Evolutionary conservation across 2,113 vertebrate species (phyloP).

Genomic region (Bothrops jararaca): DNA sequence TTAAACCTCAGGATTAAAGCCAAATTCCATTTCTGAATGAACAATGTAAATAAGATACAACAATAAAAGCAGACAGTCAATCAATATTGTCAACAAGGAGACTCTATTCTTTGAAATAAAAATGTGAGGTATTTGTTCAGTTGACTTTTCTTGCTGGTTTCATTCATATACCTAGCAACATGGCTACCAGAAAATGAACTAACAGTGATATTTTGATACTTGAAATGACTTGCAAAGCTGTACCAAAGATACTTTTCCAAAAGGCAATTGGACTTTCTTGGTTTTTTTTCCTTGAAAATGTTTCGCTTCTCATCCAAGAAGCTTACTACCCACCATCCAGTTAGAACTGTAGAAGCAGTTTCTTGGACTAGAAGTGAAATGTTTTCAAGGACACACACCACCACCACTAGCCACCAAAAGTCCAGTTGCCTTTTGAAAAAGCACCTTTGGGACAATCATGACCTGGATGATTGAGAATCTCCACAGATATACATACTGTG

Average conservation of each 20-base stretch:
- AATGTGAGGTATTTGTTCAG: constrained; percentile 34
- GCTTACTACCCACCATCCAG: neutral
- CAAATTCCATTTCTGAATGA: constrained; percentile 35
- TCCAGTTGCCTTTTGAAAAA: too few species aligned
- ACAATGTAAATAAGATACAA: constrained; percentile 49
- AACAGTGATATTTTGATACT: constrained; percentile 2
- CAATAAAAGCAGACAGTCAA: constrained; percentile 49
- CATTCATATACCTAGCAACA: constrained; percentile 46
- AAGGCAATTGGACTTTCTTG: neutral
- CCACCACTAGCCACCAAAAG: too few species aligned
- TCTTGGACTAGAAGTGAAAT: neutral
- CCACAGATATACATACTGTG: too few species aligned
- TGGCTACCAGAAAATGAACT: constrained; percentile 22
- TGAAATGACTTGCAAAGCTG: neutral
- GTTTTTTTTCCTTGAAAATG: neutral
- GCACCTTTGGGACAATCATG: too few species aligned
- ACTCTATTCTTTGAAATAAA: constrained; percentile 43
- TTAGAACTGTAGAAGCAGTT: neutral
- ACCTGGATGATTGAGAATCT: too few species aligned
- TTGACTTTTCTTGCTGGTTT: constrained; percentile 27
- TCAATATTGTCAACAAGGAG: constrained; percentile 52
- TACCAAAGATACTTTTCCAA: neutral
- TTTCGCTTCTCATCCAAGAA: neutral
- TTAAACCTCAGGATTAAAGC: constrained; percentile 19
- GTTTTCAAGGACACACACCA: neutral